Conservation (phyloP, 2,888 invertebrate species). For the Dorcus parallelipipedus region DNA sequence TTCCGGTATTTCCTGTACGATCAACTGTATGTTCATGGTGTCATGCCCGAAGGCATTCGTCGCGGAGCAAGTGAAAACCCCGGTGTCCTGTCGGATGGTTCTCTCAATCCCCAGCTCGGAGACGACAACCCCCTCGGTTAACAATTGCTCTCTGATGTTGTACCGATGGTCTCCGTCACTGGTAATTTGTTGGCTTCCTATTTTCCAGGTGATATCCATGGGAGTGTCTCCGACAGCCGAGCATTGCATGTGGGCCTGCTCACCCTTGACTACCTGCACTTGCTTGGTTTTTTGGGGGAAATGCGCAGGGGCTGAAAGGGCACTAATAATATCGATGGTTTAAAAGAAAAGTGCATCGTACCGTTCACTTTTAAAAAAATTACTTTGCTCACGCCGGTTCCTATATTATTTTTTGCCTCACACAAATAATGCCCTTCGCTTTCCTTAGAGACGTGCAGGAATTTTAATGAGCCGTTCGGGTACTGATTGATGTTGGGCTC, state of each 20-base stretch:
- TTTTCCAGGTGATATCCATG: slow-evolving; percentile 80
- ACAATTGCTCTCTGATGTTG: slow-evolving; percentile 70
- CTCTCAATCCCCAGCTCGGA: slow-evolving; percentile 82
- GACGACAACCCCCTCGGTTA: slow-evolving; percentile 72
- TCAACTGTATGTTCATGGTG: slow-evolving; percentile 84
- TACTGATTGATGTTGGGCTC: slow-evolving; percentile 74
- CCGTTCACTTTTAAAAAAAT: slow-evolving; percentile 87
- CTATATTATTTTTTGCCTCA: slow-evolving; percentile 90
- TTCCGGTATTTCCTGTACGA: slow-evolving; percentile 89
- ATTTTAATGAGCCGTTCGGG: slow-evolving; percentile 80
- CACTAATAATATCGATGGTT: background rate
- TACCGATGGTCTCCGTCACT: slow-evolving; percentile 73
- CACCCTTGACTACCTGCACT: slow-evolving; percentile 77
- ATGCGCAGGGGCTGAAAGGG: slow-evolving; percentile 70
- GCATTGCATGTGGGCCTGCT: slow-evolving; percentile 80
- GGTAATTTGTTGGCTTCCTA: slow-evolving; percentile 70
- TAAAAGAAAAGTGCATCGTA: slow-evolving; percentile 48
- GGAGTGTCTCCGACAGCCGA: slow-evolving; percentile 86
- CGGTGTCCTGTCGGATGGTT: slow-evolving; percentile 84
- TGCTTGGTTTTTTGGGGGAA: slow-evolving; percentile 81
- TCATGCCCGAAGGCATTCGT: slow-evolving; percentile 88
- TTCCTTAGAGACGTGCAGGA: slow-evolving; percentile 78
- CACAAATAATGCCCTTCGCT: slow-evolving; percentile 90
- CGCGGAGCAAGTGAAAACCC: slow-evolving; percentile 82
- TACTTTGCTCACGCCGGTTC: slow-evolving; percentile 87